phyloP scores from a whole-genome alignment of 2,888 invertebrate species.

The Xanthorhoe designata region DNA sequence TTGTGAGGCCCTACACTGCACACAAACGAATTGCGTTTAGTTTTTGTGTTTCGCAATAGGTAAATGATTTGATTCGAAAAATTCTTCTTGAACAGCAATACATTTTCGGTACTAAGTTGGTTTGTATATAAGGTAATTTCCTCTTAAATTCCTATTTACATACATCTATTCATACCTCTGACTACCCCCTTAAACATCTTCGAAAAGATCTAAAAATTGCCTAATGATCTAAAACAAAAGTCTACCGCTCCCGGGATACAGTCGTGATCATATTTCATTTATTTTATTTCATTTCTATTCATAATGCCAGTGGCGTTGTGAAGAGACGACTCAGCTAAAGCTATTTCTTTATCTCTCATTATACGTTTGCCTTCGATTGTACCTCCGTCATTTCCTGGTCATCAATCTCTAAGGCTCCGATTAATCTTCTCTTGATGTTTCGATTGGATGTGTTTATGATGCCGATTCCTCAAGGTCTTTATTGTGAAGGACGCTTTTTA shows the following conservation, averaged over 20 bases:
- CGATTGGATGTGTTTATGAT: conserved; percentile 25
- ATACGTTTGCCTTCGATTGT: conserved; percentile 12
- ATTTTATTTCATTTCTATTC: neutral
- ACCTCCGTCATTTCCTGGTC: conserved; percentile 27
- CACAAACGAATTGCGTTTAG: too few relatives aligned
- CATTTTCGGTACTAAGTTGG: neutral
- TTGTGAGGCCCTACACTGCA: too few relatives aligned
- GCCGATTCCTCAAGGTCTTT: conserved; percentile 25
- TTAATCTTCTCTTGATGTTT: conserved; percentile 30
- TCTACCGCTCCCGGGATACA: too few relatives aligned
- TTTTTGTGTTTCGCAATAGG: too few relatives aligned
- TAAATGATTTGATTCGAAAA: too few relatives aligned
- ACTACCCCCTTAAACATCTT: too few relatives aligned
- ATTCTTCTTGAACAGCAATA: too few relatives aligned
- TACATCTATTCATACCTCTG: too few relatives aligned
- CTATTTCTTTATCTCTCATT: neutral
- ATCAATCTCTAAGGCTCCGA: conserved; percentile 27
- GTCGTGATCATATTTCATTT: too few relatives aligned
- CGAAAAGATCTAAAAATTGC: too few relatives aligned
- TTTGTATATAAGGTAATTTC: neutral
- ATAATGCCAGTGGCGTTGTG: neutral
- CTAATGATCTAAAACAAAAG: too few relatives aligned
- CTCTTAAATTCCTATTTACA: too few relatives aligned
- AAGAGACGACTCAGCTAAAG: neutral
- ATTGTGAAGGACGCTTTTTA: neutral